phyloP scores from a whole-genome alignment of 1,140 invertebrate species.

The Drosophila truncata region DNA sequence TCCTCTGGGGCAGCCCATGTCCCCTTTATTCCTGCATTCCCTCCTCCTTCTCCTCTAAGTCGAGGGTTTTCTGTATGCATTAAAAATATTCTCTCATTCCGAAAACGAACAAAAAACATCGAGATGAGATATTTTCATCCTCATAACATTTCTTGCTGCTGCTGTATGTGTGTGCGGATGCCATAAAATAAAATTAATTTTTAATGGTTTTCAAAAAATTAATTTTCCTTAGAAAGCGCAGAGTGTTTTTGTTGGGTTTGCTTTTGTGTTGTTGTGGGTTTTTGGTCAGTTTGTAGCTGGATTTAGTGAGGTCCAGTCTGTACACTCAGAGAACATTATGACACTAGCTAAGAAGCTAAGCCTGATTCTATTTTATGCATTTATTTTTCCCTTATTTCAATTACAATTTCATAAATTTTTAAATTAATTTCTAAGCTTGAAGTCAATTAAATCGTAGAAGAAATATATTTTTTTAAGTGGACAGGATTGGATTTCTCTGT shows the following conservation, averaged over 20 bases:
- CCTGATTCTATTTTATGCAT: too few relatives aligned
- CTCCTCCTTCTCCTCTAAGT: conserved; percentile 8
- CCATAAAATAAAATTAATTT: conserved; percentile 81
- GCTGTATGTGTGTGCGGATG: conserved; percentile 14
- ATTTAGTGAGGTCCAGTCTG: background rate
- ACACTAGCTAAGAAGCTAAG: too few relatives aligned
- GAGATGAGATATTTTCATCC: conserved; percentile 19
- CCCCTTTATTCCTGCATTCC: background rate
- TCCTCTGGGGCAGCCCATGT: conserved; percentile 32
- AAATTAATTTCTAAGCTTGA: background rate
- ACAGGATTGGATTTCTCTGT: conserved; percentile 39
- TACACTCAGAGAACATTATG: conserved; percentile 14
- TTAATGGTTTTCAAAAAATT: conserved; percentile 81
- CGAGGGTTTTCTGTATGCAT: conserved; percentile 74
- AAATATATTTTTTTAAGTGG: background rate
- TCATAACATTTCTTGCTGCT: conserved; percentile 60
- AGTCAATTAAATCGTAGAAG: background rate
- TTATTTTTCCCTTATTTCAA: too few relatives aligned
- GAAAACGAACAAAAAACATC: conserved; percentile 34
- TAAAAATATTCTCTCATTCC: conserved; percentile 73
- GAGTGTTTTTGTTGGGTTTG: conserved; percentile 56
- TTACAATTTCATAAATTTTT: background rate
- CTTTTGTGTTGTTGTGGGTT: conserved; percentile 22
- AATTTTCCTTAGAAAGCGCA: conserved; percentile 74
- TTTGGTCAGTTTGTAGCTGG: conserved; percentile 13